Percentiles rank a stretch among this genome's conserved stretches.
Evolutionary conservation across 2,888 invertebrate species (phyloP).

Genomic region (Anodontia alba): DNA sequence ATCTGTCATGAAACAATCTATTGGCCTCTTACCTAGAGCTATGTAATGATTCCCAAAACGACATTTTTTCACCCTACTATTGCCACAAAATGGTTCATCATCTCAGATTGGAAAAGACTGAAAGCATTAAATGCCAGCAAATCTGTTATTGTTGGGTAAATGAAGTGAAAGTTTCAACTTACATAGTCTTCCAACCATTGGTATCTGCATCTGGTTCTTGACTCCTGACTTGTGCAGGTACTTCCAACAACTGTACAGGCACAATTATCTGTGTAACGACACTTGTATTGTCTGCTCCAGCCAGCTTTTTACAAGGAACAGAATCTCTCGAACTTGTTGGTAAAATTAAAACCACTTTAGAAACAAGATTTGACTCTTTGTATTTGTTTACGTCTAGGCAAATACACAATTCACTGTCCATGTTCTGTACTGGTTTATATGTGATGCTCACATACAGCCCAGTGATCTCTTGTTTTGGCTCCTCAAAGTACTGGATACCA

Average conservation of each 20-base stretch:
- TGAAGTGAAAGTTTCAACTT: background rate
- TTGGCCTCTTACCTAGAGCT: too few species aligned
- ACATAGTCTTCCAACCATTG: conserved; percentile 61
- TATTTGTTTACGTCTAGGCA: conserved; percentile 51
- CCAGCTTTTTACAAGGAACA: too few species aligned
- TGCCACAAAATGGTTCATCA: too few species aligned
- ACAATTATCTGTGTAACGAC: too few species aligned
- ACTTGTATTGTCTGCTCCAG: too few species aligned
- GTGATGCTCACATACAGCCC: conserved; percentile 56
- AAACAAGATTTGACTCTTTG: background rate
- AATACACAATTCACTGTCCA: conserved; percentile 56
- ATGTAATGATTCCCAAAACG: too few species aligned
- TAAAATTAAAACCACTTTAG: background rate
- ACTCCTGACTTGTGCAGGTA: background rate
- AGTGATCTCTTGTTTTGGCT: background rate
- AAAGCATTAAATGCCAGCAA: too few species aligned
- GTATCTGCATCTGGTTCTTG: conserved; percentile 16
- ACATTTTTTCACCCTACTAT: too few species aligned
- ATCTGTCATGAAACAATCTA: too few species aligned
- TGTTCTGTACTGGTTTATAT: conserved; percentile 56
- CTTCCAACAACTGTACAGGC: background rate
- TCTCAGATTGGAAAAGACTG: too few species aligned
- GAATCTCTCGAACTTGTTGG: background rate
- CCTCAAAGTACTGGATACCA: conserved; percentile 36
- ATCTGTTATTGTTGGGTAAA: too few species aligned